These are phyloP conservation scores for Bothrops jararaca DNA, from an alignment of 2,113 vertebrate species.

Conservation along the genomic window DNA sequence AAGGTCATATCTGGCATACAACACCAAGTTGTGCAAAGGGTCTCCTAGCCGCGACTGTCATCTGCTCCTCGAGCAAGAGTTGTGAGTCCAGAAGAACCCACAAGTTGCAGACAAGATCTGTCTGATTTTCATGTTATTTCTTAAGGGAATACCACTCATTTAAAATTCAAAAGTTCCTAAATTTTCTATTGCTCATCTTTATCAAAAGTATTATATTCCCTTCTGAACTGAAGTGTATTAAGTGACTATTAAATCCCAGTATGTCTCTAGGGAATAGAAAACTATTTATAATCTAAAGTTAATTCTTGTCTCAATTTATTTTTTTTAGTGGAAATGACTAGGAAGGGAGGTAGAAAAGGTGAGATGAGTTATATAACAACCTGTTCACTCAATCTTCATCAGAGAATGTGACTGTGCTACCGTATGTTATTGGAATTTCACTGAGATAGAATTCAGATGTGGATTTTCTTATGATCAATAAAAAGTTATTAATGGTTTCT, in stretches of 20 bases:
- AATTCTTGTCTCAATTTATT: neutral
- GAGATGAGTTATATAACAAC: neutral
- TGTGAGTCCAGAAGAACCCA: too few species aligned
- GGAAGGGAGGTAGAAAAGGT: neutral
- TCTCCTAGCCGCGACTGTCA: too few species aligned
- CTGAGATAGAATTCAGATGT: conserved; percentile 28
- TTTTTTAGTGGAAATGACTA: conserved; percentile 7
- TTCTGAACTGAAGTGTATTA: conserved; percentile 12
- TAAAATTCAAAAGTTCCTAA: neutral
- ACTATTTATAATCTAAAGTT: neutral
- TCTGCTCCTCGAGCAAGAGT: too few species aligned
- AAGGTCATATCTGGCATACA: too few species aligned
- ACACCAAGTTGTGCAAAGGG: too few species aligned
- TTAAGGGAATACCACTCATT: neutral
- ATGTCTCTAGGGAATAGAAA: neutral
- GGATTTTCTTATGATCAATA: conserved; percentile 42
- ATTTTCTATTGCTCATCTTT: neutral
- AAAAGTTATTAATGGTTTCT: conserved; percentile 41
- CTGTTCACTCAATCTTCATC: conserved; percentile 1
- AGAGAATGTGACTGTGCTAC: conserved; percentile 24
- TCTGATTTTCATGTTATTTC: neutral
- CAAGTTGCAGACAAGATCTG: too few species aligned
- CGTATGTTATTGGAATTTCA: conserved; percentile 7
- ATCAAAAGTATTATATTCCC: neutral
- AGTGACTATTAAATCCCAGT: conserved; percentile 3